Evolutionary conservation across 2,888 invertebrate species (phyloP).

Genomic region (Spodoptera exigua): DNA sequence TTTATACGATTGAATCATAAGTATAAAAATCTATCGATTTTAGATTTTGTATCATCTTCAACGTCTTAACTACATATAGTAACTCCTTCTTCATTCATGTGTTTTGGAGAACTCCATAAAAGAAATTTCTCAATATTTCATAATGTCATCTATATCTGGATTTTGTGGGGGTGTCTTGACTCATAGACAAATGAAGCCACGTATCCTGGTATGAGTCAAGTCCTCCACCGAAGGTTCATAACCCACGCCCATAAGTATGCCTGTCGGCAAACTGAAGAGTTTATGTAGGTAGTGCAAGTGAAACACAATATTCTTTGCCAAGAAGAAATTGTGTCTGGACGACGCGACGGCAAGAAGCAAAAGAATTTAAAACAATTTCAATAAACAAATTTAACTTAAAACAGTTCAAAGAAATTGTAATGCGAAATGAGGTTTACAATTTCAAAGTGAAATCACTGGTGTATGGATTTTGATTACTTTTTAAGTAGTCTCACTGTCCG

Average conservation of each 20-base stretch:
- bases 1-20: conserved; percentile 4
- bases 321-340: conserved; percentile 34
- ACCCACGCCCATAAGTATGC: conserved; percentile 66
- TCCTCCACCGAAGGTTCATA: conserved; percentile 61
- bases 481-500: conserved; percentile 30
- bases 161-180: conserved; percentile 71
- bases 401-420: conserved; percentile 38
- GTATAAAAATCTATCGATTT: neutral
- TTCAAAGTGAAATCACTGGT: conserved; percentile 40
- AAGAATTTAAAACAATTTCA: conserved; percentile 20
- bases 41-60: no score
- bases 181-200: conserved; percentile 67
- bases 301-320: conserved; percentile 61
- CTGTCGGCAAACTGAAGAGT: conserved; percentile 48
- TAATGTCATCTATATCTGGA: conserved; percentile 52
- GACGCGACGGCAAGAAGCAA: conserved; percentile 27
- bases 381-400: conserved; percentile 31
- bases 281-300: conserved; percentile 58
- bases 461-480: conserved; percentile 44
- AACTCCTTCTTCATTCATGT: conserved; percentile 8
- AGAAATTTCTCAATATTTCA: conserved; percentile 53
- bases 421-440: conserved; percentile 46
- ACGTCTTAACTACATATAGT: neutral
- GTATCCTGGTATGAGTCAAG: conserved; percentile 71
- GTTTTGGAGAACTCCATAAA: conserved; percentile 20